Evolutionary conservation across 1,140 invertebrate species (phyloP).

Genomic region (Muscidifurax raptorellus): DNA sequence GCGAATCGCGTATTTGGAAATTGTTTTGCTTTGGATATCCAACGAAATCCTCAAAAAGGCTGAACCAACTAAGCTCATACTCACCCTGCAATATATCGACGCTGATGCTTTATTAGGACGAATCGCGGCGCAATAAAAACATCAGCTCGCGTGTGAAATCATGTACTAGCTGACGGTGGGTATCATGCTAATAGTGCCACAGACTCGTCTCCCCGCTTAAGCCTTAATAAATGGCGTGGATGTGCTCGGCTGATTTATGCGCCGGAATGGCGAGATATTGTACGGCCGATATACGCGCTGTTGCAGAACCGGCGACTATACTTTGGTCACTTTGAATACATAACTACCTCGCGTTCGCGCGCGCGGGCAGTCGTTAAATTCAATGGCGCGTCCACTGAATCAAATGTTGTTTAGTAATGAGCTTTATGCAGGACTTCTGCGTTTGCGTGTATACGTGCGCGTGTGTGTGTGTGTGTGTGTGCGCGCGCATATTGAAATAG

Average conservation of each 20-base stretch:
- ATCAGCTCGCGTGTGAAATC: constrained; percentile 24
- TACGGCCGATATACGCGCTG: constrained; percentile 53
- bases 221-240: constrained; percentile 65
- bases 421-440: constrained; percentile 2
- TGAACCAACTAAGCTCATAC: no score
- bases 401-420: constrained; percentile 46
- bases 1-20: no score
- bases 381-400: constrained; percentile 53
- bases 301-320: constrained; percentile 40
- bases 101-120: background rate
- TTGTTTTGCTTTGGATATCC: no score
- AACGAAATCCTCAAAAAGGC: no score
- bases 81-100: no score
- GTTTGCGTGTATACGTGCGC: no score
- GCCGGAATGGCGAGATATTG: constrained; percentile 59
- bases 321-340: constrained; percentile 35
- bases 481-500: constrained; percentile 5
- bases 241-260: constrained; percentile 63
- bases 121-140: constrained; percentile 16
- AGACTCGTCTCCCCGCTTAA: constrained; percentile 62
- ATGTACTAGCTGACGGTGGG: constrained; percentile 25
- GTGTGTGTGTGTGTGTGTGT: background rate
- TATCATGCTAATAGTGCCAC: constrained; percentile 28
- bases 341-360: constrained; percentile 52
- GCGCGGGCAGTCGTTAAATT: constrained; percentile 61